Conservation (phyloP, 2,888 invertebrate genomes). For the Fragum whitleyi region DNA sequence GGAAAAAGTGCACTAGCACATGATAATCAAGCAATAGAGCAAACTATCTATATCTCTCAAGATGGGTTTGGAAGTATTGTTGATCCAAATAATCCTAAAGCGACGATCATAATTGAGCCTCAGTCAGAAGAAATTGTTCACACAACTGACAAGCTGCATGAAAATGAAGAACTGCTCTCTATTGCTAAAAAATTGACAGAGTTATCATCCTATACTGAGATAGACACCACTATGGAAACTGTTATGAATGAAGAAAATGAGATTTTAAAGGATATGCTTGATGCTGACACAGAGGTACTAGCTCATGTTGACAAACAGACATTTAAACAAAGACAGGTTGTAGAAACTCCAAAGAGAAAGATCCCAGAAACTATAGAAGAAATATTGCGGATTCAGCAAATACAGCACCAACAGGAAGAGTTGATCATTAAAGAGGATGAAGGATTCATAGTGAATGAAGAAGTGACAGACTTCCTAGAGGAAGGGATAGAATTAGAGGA, state of each 20-base stretch:
- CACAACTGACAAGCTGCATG: conserved; percentile 29
- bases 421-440: background rate
- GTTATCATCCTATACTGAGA: conserved; percentile 50
- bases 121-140: conserved; percentile 30
- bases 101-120: conserved; percentile 17
- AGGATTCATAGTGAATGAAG: background rate
- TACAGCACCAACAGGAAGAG: background rate
- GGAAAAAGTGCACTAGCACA: background rate
- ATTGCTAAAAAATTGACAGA: conserved; percentile 63
- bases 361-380: conserved; percentile 12
- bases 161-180: conserved; percentile 57
- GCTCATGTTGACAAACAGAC: conserved; percentile 40
- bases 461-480: background rate
- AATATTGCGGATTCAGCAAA: conserved; percentile 13
- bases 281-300: conserved; percentile 58
- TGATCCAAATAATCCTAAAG: background rate
- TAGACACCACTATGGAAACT: background rate
- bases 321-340: background rate
- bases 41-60: conserved; percentile 6
- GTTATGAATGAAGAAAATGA: conserved; percentile 44
- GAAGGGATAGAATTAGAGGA: background rate
- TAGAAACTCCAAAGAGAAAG: background rate
- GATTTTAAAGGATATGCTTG: conserved; percentile 60
- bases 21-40: background rate
- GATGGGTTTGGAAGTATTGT: background rate